phyloP scores from a whole-genome alignment of 2,888 invertebrate species.

The Craniophora ligustri region DNA sequence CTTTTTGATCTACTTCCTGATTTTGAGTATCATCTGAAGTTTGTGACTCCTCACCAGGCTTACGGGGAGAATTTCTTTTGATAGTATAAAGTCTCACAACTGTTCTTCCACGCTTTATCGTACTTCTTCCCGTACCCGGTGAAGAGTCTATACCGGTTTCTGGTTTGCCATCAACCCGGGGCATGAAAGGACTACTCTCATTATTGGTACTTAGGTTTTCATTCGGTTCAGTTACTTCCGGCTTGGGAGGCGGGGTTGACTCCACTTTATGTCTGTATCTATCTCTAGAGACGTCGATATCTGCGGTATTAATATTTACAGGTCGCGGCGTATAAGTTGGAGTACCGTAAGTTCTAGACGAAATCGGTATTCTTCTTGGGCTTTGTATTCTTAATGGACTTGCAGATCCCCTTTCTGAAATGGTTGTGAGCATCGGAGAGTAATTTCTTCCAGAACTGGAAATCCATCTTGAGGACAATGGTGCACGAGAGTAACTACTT shows the following conservation, averaged over 20 bases:
- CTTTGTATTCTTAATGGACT: conserved; percentile 80
- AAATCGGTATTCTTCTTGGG: conserved; percentile 82
- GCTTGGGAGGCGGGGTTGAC: conserved; percentile 41
- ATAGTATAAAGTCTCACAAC: conserved; percentile 93
- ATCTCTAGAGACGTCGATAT: conserved; percentile 94
- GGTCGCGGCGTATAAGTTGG: conserved; percentile 88
- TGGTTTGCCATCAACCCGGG: conserved; percentile 82
- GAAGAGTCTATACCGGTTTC: conserved; percentile 81
- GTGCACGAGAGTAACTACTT: conserved; percentile 87
- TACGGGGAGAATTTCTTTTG: conserved; percentile 84
- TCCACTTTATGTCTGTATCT: conserved; percentile 83
- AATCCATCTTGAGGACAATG: conserved; percentile 77
- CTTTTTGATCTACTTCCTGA: conserved; percentile 28
- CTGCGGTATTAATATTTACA: conserved; percentile 94
- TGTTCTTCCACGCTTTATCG: conserved; percentile 92
- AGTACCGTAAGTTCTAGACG: conserved; percentile 84
- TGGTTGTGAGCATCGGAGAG: conserved; percentile 92
- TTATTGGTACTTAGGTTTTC: conserved; percentile 67
- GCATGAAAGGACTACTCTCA: conserved; percentile 80
- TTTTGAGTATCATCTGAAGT: conserved; percentile 43
- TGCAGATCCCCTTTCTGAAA: conserved; percentile 84
- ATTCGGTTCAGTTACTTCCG: conserved; percentile 59
- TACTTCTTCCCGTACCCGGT: conserved; percentile 80
- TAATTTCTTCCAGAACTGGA: conserved; percentile 86
- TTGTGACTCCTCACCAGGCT: conserved; percentile 62